Evolutionary conservation across 2,113 vertebrate genomes (phyloP), one percentile per base, ranked within the genome.

Genomic region (Tonatia bakeri): DNA sequence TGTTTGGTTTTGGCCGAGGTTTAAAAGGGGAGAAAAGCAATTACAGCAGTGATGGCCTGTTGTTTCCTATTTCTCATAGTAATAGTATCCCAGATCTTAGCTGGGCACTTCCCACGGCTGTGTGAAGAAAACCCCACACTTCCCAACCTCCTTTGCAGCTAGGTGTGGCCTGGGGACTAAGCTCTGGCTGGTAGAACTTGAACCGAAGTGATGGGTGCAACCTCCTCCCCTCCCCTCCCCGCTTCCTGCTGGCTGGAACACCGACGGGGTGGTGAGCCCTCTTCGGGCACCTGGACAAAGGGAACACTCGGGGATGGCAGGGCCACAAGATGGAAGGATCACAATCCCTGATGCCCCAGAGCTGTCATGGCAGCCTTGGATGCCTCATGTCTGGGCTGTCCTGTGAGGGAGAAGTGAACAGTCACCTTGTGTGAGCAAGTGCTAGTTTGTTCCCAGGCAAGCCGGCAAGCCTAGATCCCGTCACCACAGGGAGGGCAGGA

Each of bases 111-210:
- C 9, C 31, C 36, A 12, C 31, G 28, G 87, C 69, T 59, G 20
- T 64, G 36, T 22, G 56, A 9, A 16, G 54, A 28, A 47, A 73
- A 54, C 19, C 36, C 50, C 16, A 40, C 52, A 26, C 72, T 80
- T 67, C 79, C 6, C 79, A 67, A 33, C 17, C 33, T 50, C 38
- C 43, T 56, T 65, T 50, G 20, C 13, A 52, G 84, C 43, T 17
- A 8, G 7, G 15, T 28, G 3, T 3, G 59, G 31, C 24, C 19
- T 3, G 3, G 3, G 5, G 4, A 31, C 24, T 4, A 36, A 72
- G 26, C 38, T 52, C 52, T 28, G 54, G 52, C 45, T 16, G 26
- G 7, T 0, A 52, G 22, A 67, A 76, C 0, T 1, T 16, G 43
- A 84, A 13, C 31, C 33, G 61, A 59, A 52, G 50, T 52, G 50